A percentile compares a stretch with the other conserved stretches of the same genome.
phyloP scores from a whole-genome alignment of 2,113 vertebrate species.

The Myiozetetes cayanensis region DNA sequence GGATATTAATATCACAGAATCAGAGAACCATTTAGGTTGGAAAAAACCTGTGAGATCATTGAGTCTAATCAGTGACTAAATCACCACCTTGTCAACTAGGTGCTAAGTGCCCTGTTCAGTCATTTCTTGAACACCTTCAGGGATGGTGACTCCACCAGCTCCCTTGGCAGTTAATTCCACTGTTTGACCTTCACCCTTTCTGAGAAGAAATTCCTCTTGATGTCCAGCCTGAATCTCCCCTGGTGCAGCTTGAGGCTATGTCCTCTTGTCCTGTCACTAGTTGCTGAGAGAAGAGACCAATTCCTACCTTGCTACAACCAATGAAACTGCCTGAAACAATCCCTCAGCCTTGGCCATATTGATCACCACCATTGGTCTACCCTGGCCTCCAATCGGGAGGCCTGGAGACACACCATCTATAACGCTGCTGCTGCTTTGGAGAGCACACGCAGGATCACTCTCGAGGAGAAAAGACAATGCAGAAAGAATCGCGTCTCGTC shows the following conservation, averaged over 20 bases:
- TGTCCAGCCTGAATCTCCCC: neutral
- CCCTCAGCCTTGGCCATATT: too few relatives aligned
- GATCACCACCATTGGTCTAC: too few relatives aligned
- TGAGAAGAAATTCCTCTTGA: accelerated
- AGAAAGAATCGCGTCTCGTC: too few relatives aligned
- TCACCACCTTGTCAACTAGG: neutral
- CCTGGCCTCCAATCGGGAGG: too few relatives aligned
- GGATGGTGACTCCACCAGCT: neutral
- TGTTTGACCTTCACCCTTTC: neutral
- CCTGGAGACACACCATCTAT: too few relatives aligned
- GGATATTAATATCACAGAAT: neutral
- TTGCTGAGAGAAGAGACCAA: neutral
- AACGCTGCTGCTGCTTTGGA: too few relatives aligned
- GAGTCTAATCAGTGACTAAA: neutral
- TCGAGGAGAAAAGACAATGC: too few relatives aligned
- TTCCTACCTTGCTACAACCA: neutral
- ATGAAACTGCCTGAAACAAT: too few relatives aligned
- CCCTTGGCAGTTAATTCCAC: neutral
- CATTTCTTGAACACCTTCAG: neutral
- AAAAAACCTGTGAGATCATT: neutral
- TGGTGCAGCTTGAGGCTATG: neutral
- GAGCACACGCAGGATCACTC: too few relatives aligned
- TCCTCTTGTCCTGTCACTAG: neutral
- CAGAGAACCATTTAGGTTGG: neutral
- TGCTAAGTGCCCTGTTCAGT: neutral